A percentile compares a stretch with the other conserved stretches of the same genome.
Evolutionary conservation across 2,113 vertebrate species (phyloP).

Genomic region (Eulemur macaco): DNA sequence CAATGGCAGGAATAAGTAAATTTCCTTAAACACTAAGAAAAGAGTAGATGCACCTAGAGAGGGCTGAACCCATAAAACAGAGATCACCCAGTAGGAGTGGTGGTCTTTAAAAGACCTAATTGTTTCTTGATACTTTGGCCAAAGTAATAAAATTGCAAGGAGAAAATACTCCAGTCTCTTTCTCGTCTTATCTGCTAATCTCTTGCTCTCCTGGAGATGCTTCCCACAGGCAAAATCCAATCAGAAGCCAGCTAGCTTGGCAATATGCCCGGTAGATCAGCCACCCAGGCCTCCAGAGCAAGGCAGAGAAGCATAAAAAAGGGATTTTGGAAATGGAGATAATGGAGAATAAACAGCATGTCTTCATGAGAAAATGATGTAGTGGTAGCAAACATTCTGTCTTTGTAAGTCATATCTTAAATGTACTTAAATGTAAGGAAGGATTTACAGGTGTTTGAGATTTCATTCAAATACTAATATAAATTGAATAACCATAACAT

Average conservation of each 20-base stretch:
- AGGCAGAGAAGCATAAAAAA: background rate
- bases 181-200: background rate
- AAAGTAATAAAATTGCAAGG: background rate
- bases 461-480: background rate
- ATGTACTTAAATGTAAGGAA: background rate
- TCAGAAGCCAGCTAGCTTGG: background rate
- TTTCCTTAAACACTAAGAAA: background rate
- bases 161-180: background rate
- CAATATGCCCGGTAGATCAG: background rate
- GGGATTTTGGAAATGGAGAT: background rate
- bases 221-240: background rate
- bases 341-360: background rate
- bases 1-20: background rate
- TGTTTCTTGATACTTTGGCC: background rate
- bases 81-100: accelerated
- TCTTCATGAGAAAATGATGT: background rate
- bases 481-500: background rate
- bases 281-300: background rate
- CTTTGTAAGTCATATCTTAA: background rate
- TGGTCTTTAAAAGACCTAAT: background rate
- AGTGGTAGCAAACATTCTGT: background rate
- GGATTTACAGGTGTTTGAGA: background rate
- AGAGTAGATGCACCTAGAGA: background rate
- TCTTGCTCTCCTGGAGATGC: background rate
- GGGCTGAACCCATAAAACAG: background rate